Evolutionary conservation across 2,113 vertebrate genomes (phyloP), one percentile per base, ranked within the genome.

Genomic region (Tympanuchus pallidicinctus): DNA sequence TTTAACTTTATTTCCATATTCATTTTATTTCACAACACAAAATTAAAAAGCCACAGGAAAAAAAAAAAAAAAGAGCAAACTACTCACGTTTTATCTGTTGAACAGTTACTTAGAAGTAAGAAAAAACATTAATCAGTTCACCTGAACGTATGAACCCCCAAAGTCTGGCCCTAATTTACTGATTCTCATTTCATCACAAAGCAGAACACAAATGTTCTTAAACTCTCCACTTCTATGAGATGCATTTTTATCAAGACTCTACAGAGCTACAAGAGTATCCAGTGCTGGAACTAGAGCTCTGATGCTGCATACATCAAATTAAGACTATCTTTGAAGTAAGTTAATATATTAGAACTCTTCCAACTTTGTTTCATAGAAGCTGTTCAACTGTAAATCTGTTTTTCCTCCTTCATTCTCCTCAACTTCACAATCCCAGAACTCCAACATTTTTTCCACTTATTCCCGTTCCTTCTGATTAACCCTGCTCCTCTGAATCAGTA

Each of bases 231-330:
- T 66, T 45, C 19, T 32, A 19, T 30, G 15, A 32, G 28, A 56
- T 18, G 28, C 32, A 17, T 81, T 71, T 56, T 56, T 34, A 40
- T 30, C 43, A 66, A 60, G 63, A 22, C 7, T 32, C 32, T 22
- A 28, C 1, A 43, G 27, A 84, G 42, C 21, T 32, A 20, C 22
- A 27, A 4, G 65, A 78, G 3, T 17, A 17, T 20, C n/a, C n/a
- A 19, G 8, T 3, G 6, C 14, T 65, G 5, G 1, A 25, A 69
- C 9, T 18, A 48, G 18, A 13, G 7, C 56, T 25, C 5, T 59
- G 34, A 11, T 0, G 0, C n/a, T 21, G 13, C 5, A n/a, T 0
- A 6, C 13, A 47, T 14, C 38, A 61, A 65, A 54, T 7, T 20
- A 0, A 22, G 13, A 82, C 42, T 3, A 48, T 0, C 3, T 66